Percentiles rank a stretch among this genome's conserved stretches.
Evolutionary conservation across 2,113 vertebrate genomes (phyloP).

Genomic region (Dicrurus megarhynchus): DNA sequence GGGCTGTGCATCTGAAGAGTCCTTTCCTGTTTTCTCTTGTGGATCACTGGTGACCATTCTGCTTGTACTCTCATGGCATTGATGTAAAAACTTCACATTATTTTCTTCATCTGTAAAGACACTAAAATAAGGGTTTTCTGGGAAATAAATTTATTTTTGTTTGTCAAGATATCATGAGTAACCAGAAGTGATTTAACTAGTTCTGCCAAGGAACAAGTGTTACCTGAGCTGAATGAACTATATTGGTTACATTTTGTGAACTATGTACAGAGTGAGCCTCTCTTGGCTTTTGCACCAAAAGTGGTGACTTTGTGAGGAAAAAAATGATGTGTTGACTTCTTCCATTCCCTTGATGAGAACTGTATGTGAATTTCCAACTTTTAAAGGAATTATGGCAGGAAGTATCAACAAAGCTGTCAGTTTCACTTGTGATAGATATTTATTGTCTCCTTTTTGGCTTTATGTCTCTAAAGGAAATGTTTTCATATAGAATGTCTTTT

Average conservation of each 20-base stretch:
- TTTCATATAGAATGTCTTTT: background rate
- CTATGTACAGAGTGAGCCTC: background rate
- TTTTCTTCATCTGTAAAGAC: background rate
- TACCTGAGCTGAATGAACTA: background rate
- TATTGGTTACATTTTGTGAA: background rate
- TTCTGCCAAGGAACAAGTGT: background rate
- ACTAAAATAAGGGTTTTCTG: background rate
- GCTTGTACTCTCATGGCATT: background rate
- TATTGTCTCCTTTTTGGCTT: background rate
- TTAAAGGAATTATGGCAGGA: background rate
- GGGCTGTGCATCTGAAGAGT: background rate
- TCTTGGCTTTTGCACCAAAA: background rate
- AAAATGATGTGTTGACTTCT: background rate
- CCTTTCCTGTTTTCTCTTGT: background rate
- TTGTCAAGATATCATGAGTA: background rate
- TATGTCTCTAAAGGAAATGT: background rate
- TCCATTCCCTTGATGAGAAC: background rate
- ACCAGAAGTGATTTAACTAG: background rate
- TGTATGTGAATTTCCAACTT: background rate
- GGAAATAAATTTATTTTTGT: background rate
- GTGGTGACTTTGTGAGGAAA: background rate
- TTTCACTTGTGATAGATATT: background rate
- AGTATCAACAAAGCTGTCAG: background rate
- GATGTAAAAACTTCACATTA: background rate
- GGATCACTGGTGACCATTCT: background rate